Conservation (phyloP, 30 jellyfish, hydroid and myxozoan species). For the Hydractinia symbiolongicarpus region DNA sequence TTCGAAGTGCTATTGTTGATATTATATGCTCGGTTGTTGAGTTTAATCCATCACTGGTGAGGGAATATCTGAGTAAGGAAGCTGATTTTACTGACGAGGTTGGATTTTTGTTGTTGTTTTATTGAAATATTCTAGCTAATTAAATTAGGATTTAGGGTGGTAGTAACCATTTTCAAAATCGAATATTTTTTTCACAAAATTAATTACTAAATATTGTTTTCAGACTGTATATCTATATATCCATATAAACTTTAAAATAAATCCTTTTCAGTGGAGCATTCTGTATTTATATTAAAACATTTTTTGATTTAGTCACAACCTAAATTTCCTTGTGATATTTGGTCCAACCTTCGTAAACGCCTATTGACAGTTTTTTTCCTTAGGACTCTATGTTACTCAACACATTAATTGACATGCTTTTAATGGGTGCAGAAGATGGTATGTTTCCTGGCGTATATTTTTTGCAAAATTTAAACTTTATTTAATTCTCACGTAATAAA, state of each 20-base stretch:
- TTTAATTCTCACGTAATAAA: not conserved
- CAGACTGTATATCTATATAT: no score
- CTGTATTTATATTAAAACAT: no score
- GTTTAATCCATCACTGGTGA: conserved; percentile 75
- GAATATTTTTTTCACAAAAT: no score
- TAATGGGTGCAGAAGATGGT: conserved; percentile 64
- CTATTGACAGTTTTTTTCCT: not conserved
- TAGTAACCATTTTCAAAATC: no score
- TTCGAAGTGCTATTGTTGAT: conserved; percentile 74
- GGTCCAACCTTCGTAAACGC: no score
- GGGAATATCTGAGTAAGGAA: conserved; percentile 68
- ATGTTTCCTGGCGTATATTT: conserved; percentile 10
- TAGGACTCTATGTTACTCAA: conserved; percentile 66
- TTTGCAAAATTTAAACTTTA: not conserved
- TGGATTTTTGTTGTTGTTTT: not conserved
- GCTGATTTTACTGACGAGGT: conserved; percentile 84
- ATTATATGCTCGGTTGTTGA: conserved; percentile 74
- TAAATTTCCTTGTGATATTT: no score
- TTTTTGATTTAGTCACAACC: no score
- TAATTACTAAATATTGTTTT: no score
- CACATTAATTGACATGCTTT: conserved; percentile 58
- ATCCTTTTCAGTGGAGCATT: no score
- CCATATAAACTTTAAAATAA: no score
- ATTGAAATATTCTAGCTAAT: no score
- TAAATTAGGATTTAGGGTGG: no score